Conservation (phyloP, 2,113 vertebrate species). For the Gasterosteus aculeatus region DNA sequence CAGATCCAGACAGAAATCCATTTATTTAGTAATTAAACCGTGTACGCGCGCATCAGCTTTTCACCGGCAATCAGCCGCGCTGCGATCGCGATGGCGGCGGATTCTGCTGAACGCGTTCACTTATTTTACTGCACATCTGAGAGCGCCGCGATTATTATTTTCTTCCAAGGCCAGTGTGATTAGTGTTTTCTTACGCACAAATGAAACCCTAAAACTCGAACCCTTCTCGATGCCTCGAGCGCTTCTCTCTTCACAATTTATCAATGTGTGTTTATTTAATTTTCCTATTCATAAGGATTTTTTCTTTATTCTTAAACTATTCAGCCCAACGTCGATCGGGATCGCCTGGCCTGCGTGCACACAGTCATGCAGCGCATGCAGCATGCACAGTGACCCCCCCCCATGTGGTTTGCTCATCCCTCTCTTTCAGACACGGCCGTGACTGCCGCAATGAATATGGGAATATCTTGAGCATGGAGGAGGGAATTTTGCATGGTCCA, state of each 20-base stretch:
- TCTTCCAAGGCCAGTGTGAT: constrained; percentile 45
- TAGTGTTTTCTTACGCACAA: constrained; percentile 57
- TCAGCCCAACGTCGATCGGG: constrained; percentile 41
- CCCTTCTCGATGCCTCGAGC: constrained; percentile 45
- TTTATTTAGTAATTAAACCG: constrained; percentile 39
- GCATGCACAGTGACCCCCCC: constrained; percentile 44
- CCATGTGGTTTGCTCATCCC: constrained; percentile 32
- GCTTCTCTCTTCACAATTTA: constrained; percentile 62
- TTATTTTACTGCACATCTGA: constrained; percentile 42
- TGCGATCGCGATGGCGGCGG: constrained; percentile 23
- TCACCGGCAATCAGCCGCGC: constrained; percentile 46
- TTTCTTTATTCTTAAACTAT: constrained; percentile 47
- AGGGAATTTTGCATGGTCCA: constrained; percentile 60
- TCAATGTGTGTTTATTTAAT: constrained; percentile 68
- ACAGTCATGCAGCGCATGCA: constrained; percentile 30
- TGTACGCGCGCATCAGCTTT: constrained; percentile 30
- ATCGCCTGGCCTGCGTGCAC: constrained; percentile 20
- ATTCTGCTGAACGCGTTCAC: constrained; percentile 32
- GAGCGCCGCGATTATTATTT: neutral
- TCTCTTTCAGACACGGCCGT: constrained; percentile 44
- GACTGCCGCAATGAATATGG: constrained; percentile 62
- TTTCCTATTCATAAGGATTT: constrained; percentile 53
- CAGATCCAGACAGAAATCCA: constrained; percentile 42
- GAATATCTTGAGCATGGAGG: constrained; percentile 59
- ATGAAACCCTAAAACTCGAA: constrained; percentile 69